Conservation (phyloP, 2,888 invertebrate species). For the Thysanoteuthis rhombus region DNA sequence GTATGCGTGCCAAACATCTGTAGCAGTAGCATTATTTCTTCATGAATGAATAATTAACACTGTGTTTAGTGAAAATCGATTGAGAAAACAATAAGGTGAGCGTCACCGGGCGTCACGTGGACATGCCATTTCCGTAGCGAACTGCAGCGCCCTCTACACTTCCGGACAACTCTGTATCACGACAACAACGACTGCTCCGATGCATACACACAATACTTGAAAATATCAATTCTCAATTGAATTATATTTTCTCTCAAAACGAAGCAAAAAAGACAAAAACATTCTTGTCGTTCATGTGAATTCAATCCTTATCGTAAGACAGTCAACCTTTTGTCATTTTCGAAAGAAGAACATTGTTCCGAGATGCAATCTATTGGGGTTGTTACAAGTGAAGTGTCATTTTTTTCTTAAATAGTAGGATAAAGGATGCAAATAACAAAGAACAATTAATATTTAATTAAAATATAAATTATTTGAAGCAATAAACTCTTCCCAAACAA, state of each 20-base stretch:
- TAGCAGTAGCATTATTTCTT: background rate
- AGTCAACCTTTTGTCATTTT: too few relatives aligned
- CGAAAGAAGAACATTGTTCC: too few relatives aligned
- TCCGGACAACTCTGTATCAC: background rate
- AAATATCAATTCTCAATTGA: background rate
- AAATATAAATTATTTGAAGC: too few relatives aligned
- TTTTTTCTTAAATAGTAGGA: too few relatives aligned
- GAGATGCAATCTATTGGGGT: too few relatives aligned
- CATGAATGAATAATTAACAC: background rate
- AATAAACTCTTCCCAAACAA: too few relatives aligned
- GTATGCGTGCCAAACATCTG: constrained; percentile 12
- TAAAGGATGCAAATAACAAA: too few relatives aligned
- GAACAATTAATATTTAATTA: too few relatives aligned
- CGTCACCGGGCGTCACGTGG: background rate
- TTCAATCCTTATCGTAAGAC: too few relatives aligned
- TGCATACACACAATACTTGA: background rate
- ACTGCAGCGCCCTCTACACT: background rate
- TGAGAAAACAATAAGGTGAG: background rate
- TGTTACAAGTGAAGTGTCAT: too few relatives aligned
- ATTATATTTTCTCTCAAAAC: background rate
- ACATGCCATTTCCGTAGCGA: background rate
- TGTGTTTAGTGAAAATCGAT: background rate
- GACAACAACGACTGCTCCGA: background rate
- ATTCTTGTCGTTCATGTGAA: too few relatives aligned
- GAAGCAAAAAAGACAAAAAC: background rate